Base-by-base conservation (phyloP, 2,113 vertebrate species). In the Diadophis punctatus region DNA sequence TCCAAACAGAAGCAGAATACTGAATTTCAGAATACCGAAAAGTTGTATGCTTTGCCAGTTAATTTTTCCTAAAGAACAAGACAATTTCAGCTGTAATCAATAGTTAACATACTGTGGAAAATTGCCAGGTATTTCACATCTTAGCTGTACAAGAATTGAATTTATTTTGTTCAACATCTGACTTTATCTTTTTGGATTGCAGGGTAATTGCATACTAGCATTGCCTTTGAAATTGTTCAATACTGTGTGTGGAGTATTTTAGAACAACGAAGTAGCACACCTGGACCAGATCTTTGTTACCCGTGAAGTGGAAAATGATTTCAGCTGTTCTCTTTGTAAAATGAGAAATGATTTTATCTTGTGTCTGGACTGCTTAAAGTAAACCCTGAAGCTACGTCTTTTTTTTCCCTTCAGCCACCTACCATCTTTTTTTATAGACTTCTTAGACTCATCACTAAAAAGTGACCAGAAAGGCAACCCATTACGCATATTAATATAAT, bases 81-180 rank as follows among this genome's bases (percentile, higher is more conserved):
- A 22, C 74, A 80, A 43, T 94, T 93, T 89, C 90, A n/a, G 88
- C 94, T 94, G 91, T 89, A 95, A 90, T 96, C 92, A 94, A 56
- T 92, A 93, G 91, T 94, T 92, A 80, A 80, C 34, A 91, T 93
- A 94, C 93, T 94, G 88, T 91, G 4, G 91, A 48, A 95, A 87
- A 52, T 88, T 84, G 34, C 27, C 30, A 92, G 95, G 87, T 53
- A 90, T 90, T 20, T 84, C 52, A 74, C 91, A 48, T 60, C 60
- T 16, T 39, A 88, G 52, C 86, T 30, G 90, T 90, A 0, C 0
- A 25, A 95, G 93, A 89, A 87, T 90, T 92, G 94, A 93, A 12
- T 60, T 43, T 48, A 20, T 1, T 55, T 94, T 93, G 9, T 95
- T 90, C 63, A n/a, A 20, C 74, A 80, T 80, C 74, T 43, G 74